Conservation (phyloP, 1,140 invertebrate genomes). For the Ostrea denselamellosa region DNA sequence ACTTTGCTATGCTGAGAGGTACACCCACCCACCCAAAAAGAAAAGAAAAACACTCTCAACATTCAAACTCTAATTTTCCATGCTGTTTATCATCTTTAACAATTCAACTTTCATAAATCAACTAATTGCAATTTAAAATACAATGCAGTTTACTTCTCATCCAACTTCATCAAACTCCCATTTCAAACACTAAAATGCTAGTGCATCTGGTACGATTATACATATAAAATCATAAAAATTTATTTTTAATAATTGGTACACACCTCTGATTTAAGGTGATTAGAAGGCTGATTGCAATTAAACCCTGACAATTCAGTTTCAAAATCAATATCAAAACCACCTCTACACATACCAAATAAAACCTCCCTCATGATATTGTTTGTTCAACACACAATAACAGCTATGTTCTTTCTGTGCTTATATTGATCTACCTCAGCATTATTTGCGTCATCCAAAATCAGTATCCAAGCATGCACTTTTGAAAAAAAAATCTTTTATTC, state of each 20-base stretch:
- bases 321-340: slow-evolving; percentile 29
- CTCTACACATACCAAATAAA: not conserved
- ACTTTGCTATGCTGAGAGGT: not conserved
- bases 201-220: not conserved
- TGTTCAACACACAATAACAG: not conserved
- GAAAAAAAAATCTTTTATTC: not conserved
- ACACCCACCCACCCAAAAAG: not conserved
- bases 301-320: not conserved
- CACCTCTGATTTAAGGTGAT: slow-evolving; percentile 3
- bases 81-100: no score
- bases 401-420: not conserved
- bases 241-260: not conserved
- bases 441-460: not conserved
- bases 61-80: no score
- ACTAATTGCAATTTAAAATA: not conserved
- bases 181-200: not conserved
- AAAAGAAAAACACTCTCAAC: no score
- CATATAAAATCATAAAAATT: not conserved
- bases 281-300: not conserved
- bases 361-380: not conserved
- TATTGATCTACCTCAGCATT: slow-evolving; percentile 20
- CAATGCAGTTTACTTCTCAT: not conserved
- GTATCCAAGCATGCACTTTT: slow-evolving; percentile 13
- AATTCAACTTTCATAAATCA: not conserved
- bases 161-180: not conserved